Conservation (phyloP, 2,797 vertebrate genomes). For the Cirrhinus mrigala region DNA sequence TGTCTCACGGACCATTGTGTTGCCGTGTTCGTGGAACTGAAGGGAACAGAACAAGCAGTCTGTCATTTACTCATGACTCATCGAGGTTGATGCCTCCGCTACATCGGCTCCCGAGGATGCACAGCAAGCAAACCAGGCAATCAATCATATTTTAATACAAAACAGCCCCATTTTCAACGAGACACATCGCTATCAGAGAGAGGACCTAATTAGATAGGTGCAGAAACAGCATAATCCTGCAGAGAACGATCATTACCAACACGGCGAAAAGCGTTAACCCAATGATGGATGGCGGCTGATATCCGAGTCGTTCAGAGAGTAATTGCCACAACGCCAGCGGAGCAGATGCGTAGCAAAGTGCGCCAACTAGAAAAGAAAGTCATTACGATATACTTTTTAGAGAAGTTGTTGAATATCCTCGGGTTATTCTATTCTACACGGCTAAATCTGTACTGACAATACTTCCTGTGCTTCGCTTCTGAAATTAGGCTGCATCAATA, state of each 20-base stretch:
- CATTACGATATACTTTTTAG: constrained; percentile 28
- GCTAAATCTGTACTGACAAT: constrained; percentile 20
- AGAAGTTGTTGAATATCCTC: constrained; percentile 14
- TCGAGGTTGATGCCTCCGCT: constrained; percentile 39
- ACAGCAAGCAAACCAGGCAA: constrained; percentile 52
- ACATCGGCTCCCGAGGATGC: constrained; percentile 55
- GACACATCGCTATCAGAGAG: constrained; percentile 41
- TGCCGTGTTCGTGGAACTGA: constrained; percentile 63
- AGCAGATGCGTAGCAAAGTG: constrained; percentile 7
- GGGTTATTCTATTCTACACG: too few relatives aligned
- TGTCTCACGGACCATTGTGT: constrained; percentile 58
- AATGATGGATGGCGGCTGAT: constrained; percentile 56
- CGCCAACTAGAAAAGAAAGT: constrained; percentile 25
- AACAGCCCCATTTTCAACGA: constrained; percentile 52
- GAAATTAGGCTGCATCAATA: constrained; percentile 34
- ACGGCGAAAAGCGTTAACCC: constrained; percentile 13
- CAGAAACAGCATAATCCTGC: constrained; percentile 56
- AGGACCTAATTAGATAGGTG: constrained; percentile 52
- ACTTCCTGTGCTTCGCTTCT: constrained; percentile 15
- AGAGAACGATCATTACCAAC: constrained; percentile 48
- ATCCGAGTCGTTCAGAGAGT: constrained; percentile 31
- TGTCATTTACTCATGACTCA: constrained; percentile 70
- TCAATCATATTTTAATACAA: constrained; percentile 62
- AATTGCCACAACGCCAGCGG: constrained; percentile 13
- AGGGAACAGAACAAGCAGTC: constrained; percentile 66